Evolutionary conservation across 2,888 invertebrate species (phyloP), one percentile per base, ranked within the genome.

Genomic region (Altica lythri): DNA sequence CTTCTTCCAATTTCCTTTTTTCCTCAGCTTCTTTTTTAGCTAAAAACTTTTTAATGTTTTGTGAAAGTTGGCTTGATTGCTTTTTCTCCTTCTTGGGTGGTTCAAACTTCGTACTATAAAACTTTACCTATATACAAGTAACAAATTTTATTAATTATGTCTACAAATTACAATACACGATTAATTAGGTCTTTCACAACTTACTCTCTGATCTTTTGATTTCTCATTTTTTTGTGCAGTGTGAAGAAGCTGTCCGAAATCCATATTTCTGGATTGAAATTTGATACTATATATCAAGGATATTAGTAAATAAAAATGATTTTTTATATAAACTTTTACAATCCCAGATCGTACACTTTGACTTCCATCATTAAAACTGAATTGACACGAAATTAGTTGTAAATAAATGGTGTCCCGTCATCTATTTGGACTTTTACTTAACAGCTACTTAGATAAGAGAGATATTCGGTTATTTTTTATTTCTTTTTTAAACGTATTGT

Each of bases 21-120:
- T 92, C 91, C 71, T 93, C 92, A 55, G 86, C 86, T 71, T 92
- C 90, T 68, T 88, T 89, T 64, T 86, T 86, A 1, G 86, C 34
- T 34, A 34, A 16, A 14, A 34, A 34, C 2, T 34, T 34, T 34
- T 34, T 34, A 14, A 34, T 34, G 9, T 34, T 34, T 14, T 34
- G 14, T 5, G 92, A 91, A 4, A 93, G 78, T 55, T 77, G 79
- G 66, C 81, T 83, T 47, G 84, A 82, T 65, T 87, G 86, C 27
- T 83, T 81, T 30, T 83, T 81, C 66, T 87, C 85, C 69, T 91
- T 92, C 71, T 91, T 91, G 0, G 92, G 90, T 1, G 92, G 89
- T 58, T 87, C 83, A 72, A 89, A 92, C 62, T 87, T 86, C 1
- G 91, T 88, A 68, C 85, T 87, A 70, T 92, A 92, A 70, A 82